Percentiles rank a stretch among this genome's conserved stretches.
Evolutionary conservation across 2,113 vertebrate genomes (phyloP).

Genomic region (Oxyruncus cristatus): DNA sequence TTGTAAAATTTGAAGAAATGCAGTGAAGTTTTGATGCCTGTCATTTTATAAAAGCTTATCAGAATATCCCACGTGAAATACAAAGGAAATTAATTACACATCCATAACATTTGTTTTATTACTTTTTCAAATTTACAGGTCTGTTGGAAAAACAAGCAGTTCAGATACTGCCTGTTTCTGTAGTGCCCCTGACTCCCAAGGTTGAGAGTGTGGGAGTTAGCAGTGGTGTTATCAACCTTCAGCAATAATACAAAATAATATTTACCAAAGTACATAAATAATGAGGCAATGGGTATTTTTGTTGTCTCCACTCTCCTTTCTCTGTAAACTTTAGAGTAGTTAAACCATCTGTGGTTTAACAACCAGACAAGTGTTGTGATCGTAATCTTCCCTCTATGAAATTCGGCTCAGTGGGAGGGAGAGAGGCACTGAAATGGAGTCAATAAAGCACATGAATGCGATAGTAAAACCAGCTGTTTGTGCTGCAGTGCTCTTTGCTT

Average conservation of each 20-base stretch:
- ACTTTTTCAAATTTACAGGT: neutral
- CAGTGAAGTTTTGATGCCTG: neutral
- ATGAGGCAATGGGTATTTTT: neutral
- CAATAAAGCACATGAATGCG: rapidly evolving
- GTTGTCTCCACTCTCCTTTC: neutral
- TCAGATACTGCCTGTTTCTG: neutral
- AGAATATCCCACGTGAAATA: neutral
- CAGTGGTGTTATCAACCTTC: neutral
- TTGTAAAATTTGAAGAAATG: neutral
- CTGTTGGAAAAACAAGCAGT: neutral
- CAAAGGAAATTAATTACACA: neutral
- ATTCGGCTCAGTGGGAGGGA: neutral
- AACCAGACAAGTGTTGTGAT: neutral
- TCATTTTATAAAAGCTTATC: neutral
- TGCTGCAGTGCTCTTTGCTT: rapidly evolving
- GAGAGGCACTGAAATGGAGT: neutral
- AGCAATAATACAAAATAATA: neutral
- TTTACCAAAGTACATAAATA: constrained; percentile 5
- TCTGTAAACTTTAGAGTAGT: neutral
- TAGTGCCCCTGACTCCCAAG: neutral
- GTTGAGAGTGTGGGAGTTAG: neutral
- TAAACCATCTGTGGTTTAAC: neutral
- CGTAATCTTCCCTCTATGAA: neutral
- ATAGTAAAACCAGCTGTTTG: neutral
- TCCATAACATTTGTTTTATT: neutral